phyloP scores from a whole-genome alignment of 2,888 invertebrate species.

The Chironomus tentans region DNA sequence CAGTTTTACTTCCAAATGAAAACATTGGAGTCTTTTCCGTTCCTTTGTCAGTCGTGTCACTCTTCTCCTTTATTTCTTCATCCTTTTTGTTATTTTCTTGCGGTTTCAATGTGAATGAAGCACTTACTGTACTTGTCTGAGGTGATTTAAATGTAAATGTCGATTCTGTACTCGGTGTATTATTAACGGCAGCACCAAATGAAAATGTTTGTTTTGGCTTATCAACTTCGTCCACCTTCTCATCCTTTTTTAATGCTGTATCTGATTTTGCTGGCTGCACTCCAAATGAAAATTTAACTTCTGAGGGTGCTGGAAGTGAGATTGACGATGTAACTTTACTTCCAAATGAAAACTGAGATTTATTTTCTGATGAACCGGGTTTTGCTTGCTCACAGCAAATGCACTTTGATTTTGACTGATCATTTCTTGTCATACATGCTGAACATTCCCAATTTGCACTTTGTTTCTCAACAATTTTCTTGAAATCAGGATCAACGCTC shows the following conservation, averaged over 20 bases:
- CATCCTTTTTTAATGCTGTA: not conserved
- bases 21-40: not conserved
- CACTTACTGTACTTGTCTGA: not conserved
- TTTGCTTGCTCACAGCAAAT: constrained; percentile 50
- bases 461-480: constrained; percentile 37
- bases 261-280: not conserved
- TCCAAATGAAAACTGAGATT: constrained; percentile 36
- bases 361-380: constrained; percentile 37
- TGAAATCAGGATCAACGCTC: constrained; percentile 37
- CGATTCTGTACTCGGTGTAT: not conserved
- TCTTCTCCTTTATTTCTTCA: not conserved
- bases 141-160: not conserved
- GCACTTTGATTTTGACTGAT: constrained; percentile 43
- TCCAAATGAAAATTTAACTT: constrained; percentile 28
- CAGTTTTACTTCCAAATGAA: not conserved
- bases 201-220: constrained; percentile 1
- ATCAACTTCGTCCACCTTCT: constrained; percentile 21
- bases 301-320: constrained; percentile 27
- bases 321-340: constrained; percentile 30
- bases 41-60: not conserved
- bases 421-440: constrained; percentile 52
- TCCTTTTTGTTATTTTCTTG: not conserved
- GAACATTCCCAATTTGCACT: constrained; percentile 50
- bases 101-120: not conserved
- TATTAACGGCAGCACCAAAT: not conserved